phyloP scores from a whole-genome alignment of 2,888 invertebrate species.

The Aphidius colemani region DNA sequence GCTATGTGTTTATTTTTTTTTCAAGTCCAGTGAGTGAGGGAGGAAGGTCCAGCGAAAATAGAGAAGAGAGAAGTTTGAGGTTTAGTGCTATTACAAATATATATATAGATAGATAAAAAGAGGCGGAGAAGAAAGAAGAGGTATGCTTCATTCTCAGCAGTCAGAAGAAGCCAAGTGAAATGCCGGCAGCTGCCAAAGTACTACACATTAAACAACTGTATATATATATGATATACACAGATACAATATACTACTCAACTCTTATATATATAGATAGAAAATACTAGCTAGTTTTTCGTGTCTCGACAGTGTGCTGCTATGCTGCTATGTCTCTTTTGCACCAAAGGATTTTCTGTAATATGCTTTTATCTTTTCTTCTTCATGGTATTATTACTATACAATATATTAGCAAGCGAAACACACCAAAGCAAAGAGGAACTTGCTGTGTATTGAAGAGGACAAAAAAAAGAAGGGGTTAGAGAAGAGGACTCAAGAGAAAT shows the following conservation, averaged over 20 bases:
- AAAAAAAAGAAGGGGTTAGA: neutral
- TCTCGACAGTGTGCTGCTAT: slow-evolving; percentile 31
- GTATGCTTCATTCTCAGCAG: slow-evolving; percentile 18
- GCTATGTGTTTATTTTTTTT: no score
- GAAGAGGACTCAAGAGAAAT: neutral
- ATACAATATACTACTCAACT: no score
- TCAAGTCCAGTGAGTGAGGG: no score
- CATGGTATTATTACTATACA: no score
- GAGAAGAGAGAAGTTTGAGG: no score
- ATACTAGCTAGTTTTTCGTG: slow-evolving; percentile 13
- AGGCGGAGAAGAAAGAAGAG: neutral
- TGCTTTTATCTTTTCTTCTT: neutral
- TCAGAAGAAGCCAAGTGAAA: slow-evolving; percentile 20
- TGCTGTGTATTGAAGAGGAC: neutral
- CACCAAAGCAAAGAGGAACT: neutral
- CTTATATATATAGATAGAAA: no score
- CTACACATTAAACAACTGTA: no score
- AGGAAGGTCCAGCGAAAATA: no score
- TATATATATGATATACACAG: no score
- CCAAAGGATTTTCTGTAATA: slow-evolving; percentile 4
- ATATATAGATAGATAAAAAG: neutral
- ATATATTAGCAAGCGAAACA: no score
- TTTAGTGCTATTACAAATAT: neutral
- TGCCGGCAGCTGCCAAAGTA: neutral
- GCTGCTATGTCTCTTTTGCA: slow-evolving; percentile 29